Conservation (phyloP, 2,113 vertebrate species). For the Terrapene triunguis region DNA sequence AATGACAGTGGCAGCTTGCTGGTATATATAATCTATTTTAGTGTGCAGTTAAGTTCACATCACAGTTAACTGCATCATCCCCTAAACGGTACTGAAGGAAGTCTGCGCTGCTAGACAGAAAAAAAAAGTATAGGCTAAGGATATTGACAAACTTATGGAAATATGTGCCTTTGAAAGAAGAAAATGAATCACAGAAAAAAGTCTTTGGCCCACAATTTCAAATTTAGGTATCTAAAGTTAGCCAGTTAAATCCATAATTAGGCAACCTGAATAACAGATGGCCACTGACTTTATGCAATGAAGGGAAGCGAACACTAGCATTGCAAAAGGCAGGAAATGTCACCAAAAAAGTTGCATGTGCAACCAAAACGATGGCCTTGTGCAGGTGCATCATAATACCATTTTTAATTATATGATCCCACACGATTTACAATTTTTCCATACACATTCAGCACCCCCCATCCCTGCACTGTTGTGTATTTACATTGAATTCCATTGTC, state of each 20-base stretch:
- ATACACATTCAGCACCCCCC: neutral
- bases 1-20: too few relatives aligned
- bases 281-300: fast-evolving
- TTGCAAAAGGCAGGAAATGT: neutral
- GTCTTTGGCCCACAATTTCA: neutral
- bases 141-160: neutral
- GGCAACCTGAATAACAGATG: fast-evolving
- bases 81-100: neutral
- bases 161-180: neutral
- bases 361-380: neutral
- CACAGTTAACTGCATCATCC: neutral
- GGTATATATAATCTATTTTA: too few relatives aligned
- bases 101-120: neutral
- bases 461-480: neutral
- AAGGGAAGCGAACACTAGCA: neutral
- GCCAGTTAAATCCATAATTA: neutral
- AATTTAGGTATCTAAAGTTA: neutral
- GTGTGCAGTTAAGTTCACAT: too few relatives aligned
- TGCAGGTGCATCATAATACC: fast-evolving
- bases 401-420: neutral
- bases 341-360: neutral
- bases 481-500: neutral
- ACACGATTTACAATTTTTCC: neutral
- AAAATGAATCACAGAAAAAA: neutral
- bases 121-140: neutral